These are phyloP conservation scores for Halesus radiatus DNA, from an alignment of 1,140 invertebrate genomes.

Conservation along the genomic window DNA sequence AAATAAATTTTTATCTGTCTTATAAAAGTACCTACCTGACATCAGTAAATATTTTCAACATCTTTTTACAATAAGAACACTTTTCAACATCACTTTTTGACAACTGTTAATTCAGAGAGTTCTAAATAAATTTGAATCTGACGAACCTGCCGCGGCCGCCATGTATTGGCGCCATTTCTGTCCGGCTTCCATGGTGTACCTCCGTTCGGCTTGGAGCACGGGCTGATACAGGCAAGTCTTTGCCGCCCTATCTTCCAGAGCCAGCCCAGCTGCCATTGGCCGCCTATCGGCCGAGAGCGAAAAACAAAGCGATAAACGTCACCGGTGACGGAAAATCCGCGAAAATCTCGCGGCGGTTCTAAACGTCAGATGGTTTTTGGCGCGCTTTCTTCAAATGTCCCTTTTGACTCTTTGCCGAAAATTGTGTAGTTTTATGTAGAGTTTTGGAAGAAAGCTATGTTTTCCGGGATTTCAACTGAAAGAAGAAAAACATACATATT, in stretches of 20 bases:
- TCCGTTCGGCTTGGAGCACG: slow-evolving; percentile 39
- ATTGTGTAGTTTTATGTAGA: too few relatives aligned
- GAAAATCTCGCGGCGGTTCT: neutral
- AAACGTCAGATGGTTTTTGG: neutral
- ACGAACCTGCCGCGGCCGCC: slow-evolving; percentile 54
- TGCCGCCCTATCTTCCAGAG: slow-evolving; percentile 24
- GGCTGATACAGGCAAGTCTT: slow-evolving; percentile 48
- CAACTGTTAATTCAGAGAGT: too few relatives aligned
- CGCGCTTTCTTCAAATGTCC: slow-evolving; percentile 23
- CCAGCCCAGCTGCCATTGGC: slow-evolving; percentile 40
- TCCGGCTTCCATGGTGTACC: slow-evolving; percentile 28
- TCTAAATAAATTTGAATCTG: too few relatives aligned
- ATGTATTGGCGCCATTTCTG: slow-evolving; percentile 54
- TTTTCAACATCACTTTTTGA: too few relatives aligned
- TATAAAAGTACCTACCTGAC: too few relatives aligned
- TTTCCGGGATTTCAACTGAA: too few relatives aligned
- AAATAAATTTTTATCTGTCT: too few relatives aligned
- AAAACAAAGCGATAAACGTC: slow-evolving; percentile 17
- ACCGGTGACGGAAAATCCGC: slow-evolving; percentile 8
- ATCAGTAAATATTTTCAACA: too few relatives aligned
- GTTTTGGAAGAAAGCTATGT: too few relatives aligned
- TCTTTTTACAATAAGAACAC: too few relatives aligned
- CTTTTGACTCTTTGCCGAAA: neutral
- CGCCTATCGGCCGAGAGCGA: slow-evolving; percentile 16
- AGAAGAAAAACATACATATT: too few relatives aligned